Base-by-base conservation (phyloP, 2,113 vertebrate genomes). In the Caloenas nicobarica region DNA sequence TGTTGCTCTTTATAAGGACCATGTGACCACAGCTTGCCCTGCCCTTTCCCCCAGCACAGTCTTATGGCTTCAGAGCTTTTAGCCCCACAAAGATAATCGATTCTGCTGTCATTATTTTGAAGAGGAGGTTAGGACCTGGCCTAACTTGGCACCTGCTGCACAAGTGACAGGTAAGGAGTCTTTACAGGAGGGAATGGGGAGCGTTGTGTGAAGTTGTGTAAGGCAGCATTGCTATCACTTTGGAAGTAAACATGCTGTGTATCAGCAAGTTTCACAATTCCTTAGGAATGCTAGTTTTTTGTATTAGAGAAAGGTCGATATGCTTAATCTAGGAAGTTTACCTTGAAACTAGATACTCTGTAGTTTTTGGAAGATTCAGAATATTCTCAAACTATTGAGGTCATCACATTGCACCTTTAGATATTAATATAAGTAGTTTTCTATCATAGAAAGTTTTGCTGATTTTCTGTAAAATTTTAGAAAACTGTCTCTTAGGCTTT, bases 151-250 rank as follows among this genome's bases (percentile, higher is more conserved):
- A 89, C 38, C 96, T 88, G 90, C 97, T 96, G 64, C 94, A 95
- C 13, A 93, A 95, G 74, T 34, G 54, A 93, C 96, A 97, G 97
- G 96, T 97, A 97, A 97, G 97, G 93, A 93, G 29, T 76, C 28
- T 62, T 46, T 68, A 10, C 66, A 90, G 66, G 90, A 96, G 88
- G 94, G 77, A 66, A n/a, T 10, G 91, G 93, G 96, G 69, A 77
- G 21, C 3, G 15, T 71, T 68, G 62, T 40, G 53, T 91, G 33
- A 79, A 73, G 40, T 65, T 92, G 58, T 62, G 33, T 79, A 42
- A 86, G 62, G 58, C 60, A 77, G 64, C 44, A 61, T 72, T 62
- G 60, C 24, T 46, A 34, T 42, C 9, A 2, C 61, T 69, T 83
- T 8, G 19, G 42, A 78, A 56, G 10, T 46, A 33, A 40, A 34